phyloP scores from a whole-genome alignment of 37 sponge, comb jelly and placozoan species.

The Hormiphora californensis region DNA sequence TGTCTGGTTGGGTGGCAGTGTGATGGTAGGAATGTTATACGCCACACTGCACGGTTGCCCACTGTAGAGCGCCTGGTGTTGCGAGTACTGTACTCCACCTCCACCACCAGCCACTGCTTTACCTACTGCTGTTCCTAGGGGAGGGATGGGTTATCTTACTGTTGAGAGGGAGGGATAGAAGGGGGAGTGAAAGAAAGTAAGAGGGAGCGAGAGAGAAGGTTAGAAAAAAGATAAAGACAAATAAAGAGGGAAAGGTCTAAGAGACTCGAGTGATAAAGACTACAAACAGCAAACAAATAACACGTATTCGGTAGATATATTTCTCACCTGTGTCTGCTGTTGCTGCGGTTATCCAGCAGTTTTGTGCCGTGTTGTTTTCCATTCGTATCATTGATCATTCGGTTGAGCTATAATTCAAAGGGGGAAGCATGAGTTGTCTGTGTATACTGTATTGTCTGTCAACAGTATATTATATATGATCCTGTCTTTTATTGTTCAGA shows the following conservation, averaged over 20 bases:
- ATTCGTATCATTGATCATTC: slow-evolving; percentile 33
- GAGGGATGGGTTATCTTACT: too few species aligned
- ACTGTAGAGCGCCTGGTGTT: not conserved
- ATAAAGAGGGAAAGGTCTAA: too few species aligned
- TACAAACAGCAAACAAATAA: not conserved
- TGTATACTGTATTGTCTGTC: too few species aligned
- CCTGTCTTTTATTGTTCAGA: too few species aligned
- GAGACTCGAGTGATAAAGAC: too few species aligned
- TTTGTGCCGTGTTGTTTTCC: not conserved
- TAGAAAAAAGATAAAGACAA: not conserved
- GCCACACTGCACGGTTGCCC: slow-evolving; percentile 7
- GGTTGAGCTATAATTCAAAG: too few species aligned
- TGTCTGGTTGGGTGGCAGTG: slow-evolving; percentile 19
- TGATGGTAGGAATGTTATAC: slow-evolving; percentile 28
- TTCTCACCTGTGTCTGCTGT: not conserved
- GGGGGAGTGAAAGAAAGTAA: not conserved
- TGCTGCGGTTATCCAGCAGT: slow-evolving; percentile 22
- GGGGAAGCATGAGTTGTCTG: too few species aligned
- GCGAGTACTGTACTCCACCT: slow-evolving; percentile 20
- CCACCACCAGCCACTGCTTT: too few species aligned
- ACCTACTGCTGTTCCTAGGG: too few species aligned
- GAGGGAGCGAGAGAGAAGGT: not conserved
- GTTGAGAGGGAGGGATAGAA: too few species aligned
- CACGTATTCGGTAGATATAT: not conserved
- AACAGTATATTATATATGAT: too few species aligned